Base-by-base conservation (phyloP, 2,888 invertebrate species). In the Andrena dorsata region DNA sequence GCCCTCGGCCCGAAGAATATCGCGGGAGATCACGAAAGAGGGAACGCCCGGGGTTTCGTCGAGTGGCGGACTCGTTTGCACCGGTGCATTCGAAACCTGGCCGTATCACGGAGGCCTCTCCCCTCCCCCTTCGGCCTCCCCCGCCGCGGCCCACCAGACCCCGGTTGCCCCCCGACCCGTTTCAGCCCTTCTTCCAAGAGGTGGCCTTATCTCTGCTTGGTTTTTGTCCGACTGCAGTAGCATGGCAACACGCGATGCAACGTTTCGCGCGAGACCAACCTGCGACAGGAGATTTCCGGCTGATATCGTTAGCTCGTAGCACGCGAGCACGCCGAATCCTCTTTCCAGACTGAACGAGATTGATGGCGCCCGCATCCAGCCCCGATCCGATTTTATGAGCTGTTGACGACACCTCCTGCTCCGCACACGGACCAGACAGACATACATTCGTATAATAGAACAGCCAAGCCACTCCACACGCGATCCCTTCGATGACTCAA, bases 191-290 rank as follows among this genome's bases (percentile, higher is more conserved):
- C 87, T 78, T 86, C 82, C 83, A 83, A 84, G 86, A 88, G 86
- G 65, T 58, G 76, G 70, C 79, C 89, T 92, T 92, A 92, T 91
- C 91, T 90, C 71, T 75, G 72, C 70, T 79, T 78, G 89, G 88
- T 92, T 92, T 92, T 92, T 92, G 90, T 90, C 89, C 82, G 87
- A 84, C 87, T 82, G 80, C 88, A 83, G 91, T 90, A 88, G 89
- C 90, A 86, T 89, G 88, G 90, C 88, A 89, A 89, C 93, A 93
- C 92, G 92, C 92, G 88, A 93, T 86, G 90, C 88, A 86, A 88
- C 86, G 86, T 90, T 87, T 90, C 89, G 87, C 90, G 88, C 88
- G 88, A 89, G 87, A 89, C 88, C 89, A 87, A 88, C 88, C 89
- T 88, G 90, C 90, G 90, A 91, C 92, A 90, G 86, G 89, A 93